Evolutionary conservation across 2,797 vertebrate genomes (phyloP).

Genomic region (Oreortyx pictus): DNA sequence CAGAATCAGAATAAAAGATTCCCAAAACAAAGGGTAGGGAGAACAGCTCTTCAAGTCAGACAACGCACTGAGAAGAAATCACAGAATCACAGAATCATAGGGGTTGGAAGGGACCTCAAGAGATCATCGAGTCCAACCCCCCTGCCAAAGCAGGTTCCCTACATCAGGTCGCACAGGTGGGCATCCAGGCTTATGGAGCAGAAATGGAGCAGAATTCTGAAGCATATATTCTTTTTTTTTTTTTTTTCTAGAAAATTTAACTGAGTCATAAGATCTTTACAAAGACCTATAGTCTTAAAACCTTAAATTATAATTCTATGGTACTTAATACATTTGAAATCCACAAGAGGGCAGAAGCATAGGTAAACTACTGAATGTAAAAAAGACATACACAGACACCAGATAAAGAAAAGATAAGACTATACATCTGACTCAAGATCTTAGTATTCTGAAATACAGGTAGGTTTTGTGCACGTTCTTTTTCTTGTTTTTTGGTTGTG

Average conservation of each 20-base stretch:
- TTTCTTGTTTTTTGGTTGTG: neutral
- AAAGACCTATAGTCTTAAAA: neutral
- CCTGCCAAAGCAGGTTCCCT: too few relatives aligned
- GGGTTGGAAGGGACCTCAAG: too few relatives aligned
- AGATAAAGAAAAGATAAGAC: neutral
- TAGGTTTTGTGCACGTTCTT: neutral
- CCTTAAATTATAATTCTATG: neutral
- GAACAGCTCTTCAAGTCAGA: neutral
- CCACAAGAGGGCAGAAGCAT: conserved; percentile 52
- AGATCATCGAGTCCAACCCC: too few relatives aligned
- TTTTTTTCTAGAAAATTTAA: neutral
- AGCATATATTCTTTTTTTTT: accelerated
- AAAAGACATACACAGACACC: neutral
- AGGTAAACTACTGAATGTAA: neutral
- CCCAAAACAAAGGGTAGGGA: neutral
- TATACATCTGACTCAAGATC: neutral
- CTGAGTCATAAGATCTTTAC: neutral
- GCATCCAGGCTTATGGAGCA: neutral
- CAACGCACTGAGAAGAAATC: neutral
- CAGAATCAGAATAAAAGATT: neutral
- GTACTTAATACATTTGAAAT: neutral
- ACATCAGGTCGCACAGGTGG: too few relatives aligned
- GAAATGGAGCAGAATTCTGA: neutral
- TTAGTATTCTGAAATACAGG: neutral
- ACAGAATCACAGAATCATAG: too few relatives aligned